These are phyloP conservation scores for Euura saliciscinereae DNA, from an alignment of 1,140 invertebrate genomes.

Conservation along the genomic window DNA sequence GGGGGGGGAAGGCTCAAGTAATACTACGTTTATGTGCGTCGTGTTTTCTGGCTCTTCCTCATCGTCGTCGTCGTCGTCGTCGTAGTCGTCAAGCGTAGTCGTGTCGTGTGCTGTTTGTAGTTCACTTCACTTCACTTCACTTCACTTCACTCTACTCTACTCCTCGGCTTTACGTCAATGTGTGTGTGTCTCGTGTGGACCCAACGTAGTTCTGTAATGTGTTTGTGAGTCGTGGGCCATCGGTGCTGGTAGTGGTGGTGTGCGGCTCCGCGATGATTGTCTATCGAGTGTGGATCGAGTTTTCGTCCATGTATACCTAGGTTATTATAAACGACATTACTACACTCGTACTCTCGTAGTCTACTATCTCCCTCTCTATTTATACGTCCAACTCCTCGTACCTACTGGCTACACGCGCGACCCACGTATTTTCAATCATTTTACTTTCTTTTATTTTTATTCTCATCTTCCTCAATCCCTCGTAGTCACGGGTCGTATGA, in stretches of 20 bases:
- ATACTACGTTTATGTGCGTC: not conserved
- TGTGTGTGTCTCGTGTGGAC: not conserved
- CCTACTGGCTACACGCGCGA: not conserved
- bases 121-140: no score
- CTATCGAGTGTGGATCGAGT: constrained; percentile 2
- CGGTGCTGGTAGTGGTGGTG: not conserved
- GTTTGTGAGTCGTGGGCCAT: not conserved
- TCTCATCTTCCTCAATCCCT: constrained; percentile 10
- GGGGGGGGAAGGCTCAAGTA: not conserved
- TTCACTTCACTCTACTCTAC: no score
- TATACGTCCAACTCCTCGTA: constrained; percentile 46
- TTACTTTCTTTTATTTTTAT: constrained; percentile 8
- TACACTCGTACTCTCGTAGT: not conserved
- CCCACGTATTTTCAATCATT: not conserved
- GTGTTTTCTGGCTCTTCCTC: not conserved
- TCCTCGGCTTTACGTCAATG: not conserved
- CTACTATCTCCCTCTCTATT: constrained; percentile 42
- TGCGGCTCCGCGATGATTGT: not conserved
- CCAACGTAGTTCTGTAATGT: not conserved
- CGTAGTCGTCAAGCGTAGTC: not conserved
- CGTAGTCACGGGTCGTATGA: constrained; percentile 18
- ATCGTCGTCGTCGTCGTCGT: not conserved
- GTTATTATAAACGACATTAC: not conserved
- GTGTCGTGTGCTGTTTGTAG: no score
- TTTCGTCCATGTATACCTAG: not conserved